Evolutionary conservation across 2,797 vertebrate species (phyloP), one percentile per base, ranked within the genome.

Genomic region (Pipistrellus nathusii): DNA sequence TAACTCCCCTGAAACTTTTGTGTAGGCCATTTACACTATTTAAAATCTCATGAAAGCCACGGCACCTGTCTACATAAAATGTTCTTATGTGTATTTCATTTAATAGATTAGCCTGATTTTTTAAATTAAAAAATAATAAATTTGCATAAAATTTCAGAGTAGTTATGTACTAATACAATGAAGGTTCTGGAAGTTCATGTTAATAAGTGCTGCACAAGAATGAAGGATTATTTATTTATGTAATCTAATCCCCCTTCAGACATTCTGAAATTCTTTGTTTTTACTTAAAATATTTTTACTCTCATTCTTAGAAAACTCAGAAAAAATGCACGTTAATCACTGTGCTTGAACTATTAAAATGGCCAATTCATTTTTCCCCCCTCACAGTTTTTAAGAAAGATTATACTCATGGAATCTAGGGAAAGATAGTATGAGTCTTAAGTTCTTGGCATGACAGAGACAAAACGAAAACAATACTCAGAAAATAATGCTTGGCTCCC

Each of bases 41-140:
- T 89, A 78, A 88, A 85, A 64, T 94, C 8, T 90, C 81, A 68
- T 64, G 41, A 94, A 94, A 92, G 15, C 55, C n/a, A 46, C 48
- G 0, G 38, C 15, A 11, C 41, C 15, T n/a, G 6, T 57, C 55
- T 90, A 23, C 3, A 53, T 35, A 83, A 91, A 91, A 88, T 71
- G 38, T 35, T 92, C 27, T 51, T 53, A n/a, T 38, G 51, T 35
- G 2, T 21, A 51, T 27, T 41, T 41, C 38, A 41, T 41, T 41
- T 6, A 41, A 41, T 41, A 41, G 38, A 41, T 41, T 41, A 41
- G 38, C 38, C 38, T 41, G 38, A 41, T 41, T 41, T 41, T 41
- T 41, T 41, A 6, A 6, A 41, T 41, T 41, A 41, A 41, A 41
- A 41, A 41, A 41, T 41, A 41, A 41, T 41, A 41, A 44, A 48